Evolutionary conservation across 2,888 invertebrate species (phyloP).

Genomic region (Parnassius smintheus): DNA sequence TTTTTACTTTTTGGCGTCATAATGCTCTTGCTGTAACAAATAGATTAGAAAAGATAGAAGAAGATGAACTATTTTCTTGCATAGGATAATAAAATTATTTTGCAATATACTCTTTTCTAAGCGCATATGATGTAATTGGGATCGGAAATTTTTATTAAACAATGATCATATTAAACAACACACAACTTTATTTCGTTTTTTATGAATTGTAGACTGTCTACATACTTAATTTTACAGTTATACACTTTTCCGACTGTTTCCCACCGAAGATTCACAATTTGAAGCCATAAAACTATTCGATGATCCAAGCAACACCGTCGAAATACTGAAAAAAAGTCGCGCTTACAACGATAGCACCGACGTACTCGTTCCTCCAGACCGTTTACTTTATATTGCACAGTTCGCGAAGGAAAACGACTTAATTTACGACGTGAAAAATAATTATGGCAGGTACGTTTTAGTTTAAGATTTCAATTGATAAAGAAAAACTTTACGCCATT

Average conservation of each 20-base stretch:
- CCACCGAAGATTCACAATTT: constrained; percentile 45
- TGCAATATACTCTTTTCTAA: no score
- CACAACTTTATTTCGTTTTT: no score
- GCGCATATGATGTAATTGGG: no score
- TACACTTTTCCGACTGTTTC: constrained; percentile 53
- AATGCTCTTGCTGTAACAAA: no score
- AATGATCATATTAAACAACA: no score
- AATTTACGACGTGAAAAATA: constrained; percentile 42
- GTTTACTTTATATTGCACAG: constrained; percentile 41
- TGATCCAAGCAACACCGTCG: constrained; percentile 46
- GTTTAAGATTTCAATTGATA: neutral
- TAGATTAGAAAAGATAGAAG: no score
- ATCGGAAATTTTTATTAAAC: no score
- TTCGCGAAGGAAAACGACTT: constrained; percentile 45
- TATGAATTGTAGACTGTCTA: neutral
- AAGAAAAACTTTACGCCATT: no score
- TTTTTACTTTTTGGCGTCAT: no score
- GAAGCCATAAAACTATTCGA: constrained; percentile 41
- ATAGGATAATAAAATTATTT: no score
- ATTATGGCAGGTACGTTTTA: constrained; percentile 62
- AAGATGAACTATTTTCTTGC: no score
- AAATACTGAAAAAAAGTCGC: constrained; percentile 56
- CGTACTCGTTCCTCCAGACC: constrained; percentile 53
- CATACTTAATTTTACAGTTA: constrained; percentile 46
- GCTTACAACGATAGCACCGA: constrained; percentile 64